Evolutionary conservation across 2,888 invertebrate species (phyloP), one percentile per base, ranked within the genome.

Genomic region (Sesia bembeciformis): DNA sequence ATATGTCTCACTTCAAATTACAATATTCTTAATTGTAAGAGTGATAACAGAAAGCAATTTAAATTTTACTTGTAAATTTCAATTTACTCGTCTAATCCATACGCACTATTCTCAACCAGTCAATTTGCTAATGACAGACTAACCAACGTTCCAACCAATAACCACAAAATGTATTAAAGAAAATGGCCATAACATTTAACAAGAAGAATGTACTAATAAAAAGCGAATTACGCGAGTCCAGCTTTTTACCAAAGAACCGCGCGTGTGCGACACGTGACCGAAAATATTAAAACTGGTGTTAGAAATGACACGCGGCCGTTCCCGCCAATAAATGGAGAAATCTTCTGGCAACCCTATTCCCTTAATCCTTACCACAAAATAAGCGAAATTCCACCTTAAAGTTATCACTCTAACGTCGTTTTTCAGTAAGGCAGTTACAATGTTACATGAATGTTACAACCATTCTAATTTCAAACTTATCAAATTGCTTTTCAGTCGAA

Each of bases 241-340:
- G 81, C 84, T 89, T 89, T 89, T 89, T 87, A 87, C 85, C 88
- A 88, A 88, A 88, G 88, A 62, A 52, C 5, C 39, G 49, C 85
- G 74, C 87, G 89, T 85, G 89, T 54, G 71, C 0, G 63, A 3
- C 89, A 84, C 88, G 86, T 68, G 89, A 66, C 78, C 61, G 68
- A 73, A 84, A 87, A 88, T 88, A 88, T 88, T 89, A 88, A 86
- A 88, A 86, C 85, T 87, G 84, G 89, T 89, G 89, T 89, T 85
- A 88, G 85, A 85, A 68, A 74, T 85, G 87, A 89, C 89, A 89
- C 89, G 88, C 84, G 88, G 78, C 84, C 76, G 76, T 88, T 87
- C 88, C 88, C 88, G 86, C 89, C 87, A 86, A 88, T 87, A 87
- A 88, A 88, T 86, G 84, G 82, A 76, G 74, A 81, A 81, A 68